Percentiles rank a stretch among this genome's conserved stretches.
These are phyloP conservation scores for Conus canariensis DNA, from an alignment of 2,888 invertebrate species.

Conservation along the genomic window DNA sequence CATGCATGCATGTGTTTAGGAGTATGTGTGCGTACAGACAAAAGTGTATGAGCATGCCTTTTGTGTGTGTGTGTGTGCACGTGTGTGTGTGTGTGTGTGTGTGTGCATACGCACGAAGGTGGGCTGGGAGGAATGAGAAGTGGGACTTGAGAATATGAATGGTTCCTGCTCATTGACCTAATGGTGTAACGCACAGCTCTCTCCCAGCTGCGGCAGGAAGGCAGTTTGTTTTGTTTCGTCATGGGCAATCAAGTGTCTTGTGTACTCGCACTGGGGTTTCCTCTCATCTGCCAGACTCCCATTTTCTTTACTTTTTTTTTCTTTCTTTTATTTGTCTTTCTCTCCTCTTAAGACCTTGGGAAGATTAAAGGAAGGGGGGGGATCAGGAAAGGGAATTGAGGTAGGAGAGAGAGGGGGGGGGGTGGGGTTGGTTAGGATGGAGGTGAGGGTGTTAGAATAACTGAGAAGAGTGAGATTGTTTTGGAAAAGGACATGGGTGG, in stretches of 20 bases:
- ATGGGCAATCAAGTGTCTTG: constrained; percentile 3
- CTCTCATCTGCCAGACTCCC: constrained; percentile 10
- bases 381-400: too few relatives aligned
- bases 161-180: constrained; percentile 19
- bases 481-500: too few relatives aligned
- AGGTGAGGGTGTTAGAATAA: too few relatives aligned
- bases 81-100: too few relatives aligned
- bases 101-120: neutral
- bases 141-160: constrained; percentile 21
- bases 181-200: neutral
- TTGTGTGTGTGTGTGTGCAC: too few relatives aligned
- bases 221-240: constrained; percentile 4
- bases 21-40: too few relatives aligned
- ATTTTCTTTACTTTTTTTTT: constrained; percentile 1
- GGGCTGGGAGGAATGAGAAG: neutral
- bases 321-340: neutral
- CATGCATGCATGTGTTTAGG: too few relatives aligned
- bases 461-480: too few relatives aligned
- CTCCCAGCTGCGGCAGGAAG: neutral
- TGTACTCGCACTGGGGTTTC: neutral
- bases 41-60: too few relatives aligned
- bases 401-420: too few relatives aligned
- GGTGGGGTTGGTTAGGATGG: too few relatives aligned
- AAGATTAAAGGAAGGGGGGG: neutral
- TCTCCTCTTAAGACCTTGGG: constrained; percentile 3